Base-by-base conservation (phyloP, 2,113 vertebrate genomes). In the Ailurus styani region DNA sequence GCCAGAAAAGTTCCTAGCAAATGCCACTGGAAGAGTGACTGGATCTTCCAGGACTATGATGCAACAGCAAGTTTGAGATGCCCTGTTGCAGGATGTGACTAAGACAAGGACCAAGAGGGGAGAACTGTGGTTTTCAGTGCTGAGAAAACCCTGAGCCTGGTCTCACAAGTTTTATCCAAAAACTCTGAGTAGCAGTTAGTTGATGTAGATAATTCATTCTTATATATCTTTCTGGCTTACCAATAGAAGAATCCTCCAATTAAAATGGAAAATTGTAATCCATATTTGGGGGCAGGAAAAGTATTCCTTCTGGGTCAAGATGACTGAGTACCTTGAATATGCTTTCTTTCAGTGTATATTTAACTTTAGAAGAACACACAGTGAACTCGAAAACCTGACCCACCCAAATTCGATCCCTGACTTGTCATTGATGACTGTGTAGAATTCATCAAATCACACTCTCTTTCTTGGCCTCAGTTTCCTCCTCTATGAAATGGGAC, bases 81-180 rank as follows among this genome's bases (percentile, higher is more conserved):
- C 34, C 31, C 0, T 1, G 13, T 21, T 42, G 5, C 17, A 25
- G 2, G 7, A 31, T 14, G 31, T 10, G 40, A 27, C 47, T 37
- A 5, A 82, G 66, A 57, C 14, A 25, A 13, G 8, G 27, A 70
- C 17, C 66, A 5, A 68, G 40, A 14, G 12, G 31, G 13, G 31
- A 20, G 8, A 27, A 50, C 17, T 14, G 21, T 23, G 6, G 7
- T 47, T 25, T 14, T 54, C 0, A 0, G 6, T n/a, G 34, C 21
- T 23, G 29, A 79, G 40, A 6, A 37, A 55, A 50, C 27, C 20
- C 2, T 1, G 42, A 45, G 14, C 55, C 50, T 31, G 31, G 50
- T 42, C 7, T 52, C 13, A 0, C 9, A 37, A n/a, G 34, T 50
- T 50, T 55, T 34, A 42, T 50, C 14, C 72, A 73, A 70, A 84